Percentiles rank a stretch among this genome's conserved stretches.
Conservation (phyloP, 2,797 vertebrate species). For the Thaleichthys pacificus region DNA sequence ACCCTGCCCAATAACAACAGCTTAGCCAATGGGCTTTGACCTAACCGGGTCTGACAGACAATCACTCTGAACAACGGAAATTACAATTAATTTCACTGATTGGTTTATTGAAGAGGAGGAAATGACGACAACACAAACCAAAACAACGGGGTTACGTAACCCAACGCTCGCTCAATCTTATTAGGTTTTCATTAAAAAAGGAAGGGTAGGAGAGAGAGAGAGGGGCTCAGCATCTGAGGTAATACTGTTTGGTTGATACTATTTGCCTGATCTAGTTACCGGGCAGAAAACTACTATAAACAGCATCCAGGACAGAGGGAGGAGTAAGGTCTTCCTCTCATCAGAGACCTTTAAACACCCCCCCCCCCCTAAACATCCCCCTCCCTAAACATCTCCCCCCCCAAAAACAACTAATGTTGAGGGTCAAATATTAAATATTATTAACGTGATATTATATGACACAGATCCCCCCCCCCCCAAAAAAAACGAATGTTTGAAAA, state of each 20-base stretch:
- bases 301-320: background rate
- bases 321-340: background rate
- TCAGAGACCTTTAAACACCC: background rate
- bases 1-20: background rate
- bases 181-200: background rate
- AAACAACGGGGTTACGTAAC: background rate
- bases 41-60: background rate
- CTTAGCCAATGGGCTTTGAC: slow-evolving; percentile 17
- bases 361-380: too few relatives aligned
- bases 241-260: background rate
- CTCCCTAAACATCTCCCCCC: too few relatives aligned
- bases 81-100: slow-evolving; percentile 15
- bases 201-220: background rate
- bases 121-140: background rate
- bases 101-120: slow-evolving; percentile 17
- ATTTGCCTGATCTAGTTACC: background rate
- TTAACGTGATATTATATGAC: background rate
- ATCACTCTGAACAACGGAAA: slow-evolving; percentile 7
- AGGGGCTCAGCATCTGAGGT: background rate
- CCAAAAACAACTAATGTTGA: background rate
- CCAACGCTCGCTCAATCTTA: background rate
- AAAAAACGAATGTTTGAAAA: too few relatives aligned
- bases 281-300: slow-evolving; percentile 1
- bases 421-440: background rate
- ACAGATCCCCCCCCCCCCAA: background rate